A percentile compares a stretch with the other conserved stretches of the same genome.
Conservation (phyloP, 1,140 invertebrate species). For the Megathymus violae region DNA sequence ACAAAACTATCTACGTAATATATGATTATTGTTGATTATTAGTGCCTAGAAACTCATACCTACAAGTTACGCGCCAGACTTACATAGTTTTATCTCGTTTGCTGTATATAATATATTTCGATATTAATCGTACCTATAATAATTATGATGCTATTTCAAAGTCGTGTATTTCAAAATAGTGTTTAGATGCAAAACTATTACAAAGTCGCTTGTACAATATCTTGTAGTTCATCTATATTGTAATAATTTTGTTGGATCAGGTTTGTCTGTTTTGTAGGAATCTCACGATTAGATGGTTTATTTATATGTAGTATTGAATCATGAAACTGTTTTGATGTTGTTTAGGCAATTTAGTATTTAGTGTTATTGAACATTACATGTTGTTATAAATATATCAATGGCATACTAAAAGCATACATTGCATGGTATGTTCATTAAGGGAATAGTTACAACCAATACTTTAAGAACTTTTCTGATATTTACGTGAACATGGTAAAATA, state of each 20-base stretch:
- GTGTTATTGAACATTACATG: conserved; percentile 69
- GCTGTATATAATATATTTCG: conserved; percentile 28
- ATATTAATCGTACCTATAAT: conserved; percentile 5
- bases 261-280: conserved; percentile 65
- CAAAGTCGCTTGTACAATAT: conserved; percentile 32
- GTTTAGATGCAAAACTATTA: conserved; percentile 34
- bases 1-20: background rate
- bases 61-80: conserved; percentile 15
- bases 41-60: conserved; percentile 13
- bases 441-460: conserved; percentile 54
- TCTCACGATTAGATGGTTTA: conserved; percentile 67
- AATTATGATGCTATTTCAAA: conserved; percentile 32
- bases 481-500: conserved; percentile 47
- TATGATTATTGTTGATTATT: conserved; percentile 3
- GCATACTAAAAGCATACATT: conserved; percentile 70
- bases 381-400: conserved; percentile 67
- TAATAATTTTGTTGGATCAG: conserved; percentile 43
- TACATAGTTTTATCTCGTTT: conserved; percentile 21
- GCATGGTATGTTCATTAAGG: conserved; percentile 74
- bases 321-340: conserved; percentile 59
- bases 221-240: conserved; percentile 14
- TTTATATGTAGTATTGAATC: conserved; percentile 56
- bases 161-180: conserved; percentile 40
- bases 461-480: conserved; percentile 51
- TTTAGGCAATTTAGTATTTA: conserved; percentile 58